These are phyloP conservation scores for Noctua pronuba DNA, from an alignment of 2,888 invertebrate genomes.

Conservation along the genomic window DNA sequence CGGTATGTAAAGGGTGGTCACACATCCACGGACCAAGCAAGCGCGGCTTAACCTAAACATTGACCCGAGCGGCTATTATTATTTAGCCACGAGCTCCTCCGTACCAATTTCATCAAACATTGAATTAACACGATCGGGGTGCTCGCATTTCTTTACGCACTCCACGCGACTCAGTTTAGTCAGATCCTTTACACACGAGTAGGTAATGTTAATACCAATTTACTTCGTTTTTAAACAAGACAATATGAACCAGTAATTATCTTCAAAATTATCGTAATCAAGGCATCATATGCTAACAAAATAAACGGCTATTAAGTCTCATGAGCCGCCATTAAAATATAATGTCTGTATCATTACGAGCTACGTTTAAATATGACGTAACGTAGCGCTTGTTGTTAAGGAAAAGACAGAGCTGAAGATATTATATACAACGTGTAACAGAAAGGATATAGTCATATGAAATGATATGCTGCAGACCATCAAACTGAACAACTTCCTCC, in stretches of 20 bases:
- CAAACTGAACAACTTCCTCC: too few species aligned
- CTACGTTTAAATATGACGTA: not conserved
- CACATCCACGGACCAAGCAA: too few species aligned
- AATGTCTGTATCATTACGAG: conserved; percentile 11
- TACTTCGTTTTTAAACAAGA: not conserved
- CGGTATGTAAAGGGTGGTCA: too few species aligned
- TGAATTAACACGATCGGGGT: not conserved
- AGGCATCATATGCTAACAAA: not conserved
- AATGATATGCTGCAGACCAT: too few species aligned
- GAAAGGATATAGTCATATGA: too few species aligned
- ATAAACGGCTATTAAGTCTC: conserved; percentile 7
- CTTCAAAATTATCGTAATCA: conserved; percentile 3
- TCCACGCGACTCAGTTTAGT: not conserved
- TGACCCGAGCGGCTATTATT: too few species aligned
- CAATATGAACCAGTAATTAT: not conserved
- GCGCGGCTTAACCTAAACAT: too few species aligned
- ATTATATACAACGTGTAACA: too few species aligned
- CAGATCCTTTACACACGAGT: not conserved
- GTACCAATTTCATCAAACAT: too few species aligned
- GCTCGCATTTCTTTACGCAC: not conserved
- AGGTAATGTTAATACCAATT: not conserved
- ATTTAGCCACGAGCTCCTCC: too few species aligned
- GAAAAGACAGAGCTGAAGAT: not conserved
- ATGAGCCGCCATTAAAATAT: conserved; percentile 17
- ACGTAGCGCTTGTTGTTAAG: not conserved